Base-by-base conservation (phyloP, 2,888 invertebrate genomes). In the Oscheius sp. region DNA sequence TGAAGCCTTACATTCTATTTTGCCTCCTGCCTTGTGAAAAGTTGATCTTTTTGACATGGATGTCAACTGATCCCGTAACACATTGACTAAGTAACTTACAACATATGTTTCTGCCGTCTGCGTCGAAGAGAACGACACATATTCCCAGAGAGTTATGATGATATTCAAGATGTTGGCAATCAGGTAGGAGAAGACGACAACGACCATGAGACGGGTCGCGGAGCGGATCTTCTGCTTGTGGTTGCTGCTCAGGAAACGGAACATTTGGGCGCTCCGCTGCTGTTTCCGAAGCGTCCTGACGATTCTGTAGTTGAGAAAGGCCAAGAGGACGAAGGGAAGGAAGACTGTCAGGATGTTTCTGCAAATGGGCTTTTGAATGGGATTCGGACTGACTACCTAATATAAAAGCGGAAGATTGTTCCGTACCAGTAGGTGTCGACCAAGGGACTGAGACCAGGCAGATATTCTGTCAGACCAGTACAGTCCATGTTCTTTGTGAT, bases 181-280 rank as follows among this genome's bases (percentile, higher is more conserved):
- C 33, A 86, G 76, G 77, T 88, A 88, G 33, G 86, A 85, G 74
- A 81, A 88, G n/a, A 88, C 88, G 82, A 88, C 79, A 59, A 87
- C 79, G 5, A 88, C 85, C 73, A 88, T 81, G 37, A 88, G 79
- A 33, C 86, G 82, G 1, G 87, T 88, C 7, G 88, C 88, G 10
- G 86, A 87, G 7, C 88, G 85, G 13, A 88, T 83, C 79, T 87
- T 51, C 72, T 86, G 86, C 73, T 88, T 88, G 72, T 88, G 87
- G 37, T 88, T 85, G 32, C 83, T 83, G 2, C 83, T 76, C 51
- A 82, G 79, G 60, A 87, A 88, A 11, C 87, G 76, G 70, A 88
- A 88, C 87, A 88, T 86, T 59, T 85, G 84, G 1, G 87, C 87
- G 7, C 85, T 83, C 33, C 86, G 59, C 59, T 86, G 87, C 47